These are phyloP conservation scores for Cheilosia urbana DNA, from an alignment of 2,888 invertebrate species.

Conservation along the genomic window DNA sequence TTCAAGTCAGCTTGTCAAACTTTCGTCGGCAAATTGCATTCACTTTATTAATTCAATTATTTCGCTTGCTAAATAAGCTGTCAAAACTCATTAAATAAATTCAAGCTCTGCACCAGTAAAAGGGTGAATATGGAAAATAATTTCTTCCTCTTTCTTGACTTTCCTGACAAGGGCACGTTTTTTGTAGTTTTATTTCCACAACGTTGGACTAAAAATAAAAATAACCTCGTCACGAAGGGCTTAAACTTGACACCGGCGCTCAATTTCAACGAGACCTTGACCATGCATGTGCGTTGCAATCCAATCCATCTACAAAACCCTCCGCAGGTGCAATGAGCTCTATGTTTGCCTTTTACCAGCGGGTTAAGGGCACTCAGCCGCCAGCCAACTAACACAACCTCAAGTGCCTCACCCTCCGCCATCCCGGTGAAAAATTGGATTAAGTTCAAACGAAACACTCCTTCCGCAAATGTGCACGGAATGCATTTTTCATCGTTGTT, in stretches of 20 bases:
- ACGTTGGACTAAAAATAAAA: slow-evolving; percentile 16
- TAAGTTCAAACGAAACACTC: slow-evolving; percentile 2
- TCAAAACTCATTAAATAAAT: slow-evolving; percentile 21
- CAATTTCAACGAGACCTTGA: slow-evolving; percentile 52
- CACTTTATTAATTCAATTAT: slow-evolving; percentile 4
- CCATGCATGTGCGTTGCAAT: slow-evolving; percentile 31
- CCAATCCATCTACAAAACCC: background rate
- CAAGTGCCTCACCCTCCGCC: background rate
- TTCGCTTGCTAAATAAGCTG: slow-evolving; percentile 11
- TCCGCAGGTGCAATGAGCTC: slow-evolving; percentile 25
- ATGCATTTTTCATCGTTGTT: slow-evolving; percentile 41
- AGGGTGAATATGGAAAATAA: background rate
- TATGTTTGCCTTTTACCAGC: slow-evolving; percentile 2
- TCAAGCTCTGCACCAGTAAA: slow-evolving; percentile 5
- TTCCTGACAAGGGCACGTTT: background rate
- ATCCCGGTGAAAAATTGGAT: background rate
- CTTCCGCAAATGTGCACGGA: slow-evolving; percentile 16
- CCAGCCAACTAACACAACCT: background rate
- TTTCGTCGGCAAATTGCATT: background rate
- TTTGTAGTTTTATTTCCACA: background rate
- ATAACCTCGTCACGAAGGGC: slow-evolving; percentile 28
- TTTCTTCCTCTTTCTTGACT: background rate
- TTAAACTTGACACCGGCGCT: slow-evolving; percentile 44
- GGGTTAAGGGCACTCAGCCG: slow-evolving; percentile 4
- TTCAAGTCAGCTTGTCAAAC: background rate